Base-by-base conservation (phyloP, 2,113 vertebrate species). In the Phoenicopterus ruber region DNA sequence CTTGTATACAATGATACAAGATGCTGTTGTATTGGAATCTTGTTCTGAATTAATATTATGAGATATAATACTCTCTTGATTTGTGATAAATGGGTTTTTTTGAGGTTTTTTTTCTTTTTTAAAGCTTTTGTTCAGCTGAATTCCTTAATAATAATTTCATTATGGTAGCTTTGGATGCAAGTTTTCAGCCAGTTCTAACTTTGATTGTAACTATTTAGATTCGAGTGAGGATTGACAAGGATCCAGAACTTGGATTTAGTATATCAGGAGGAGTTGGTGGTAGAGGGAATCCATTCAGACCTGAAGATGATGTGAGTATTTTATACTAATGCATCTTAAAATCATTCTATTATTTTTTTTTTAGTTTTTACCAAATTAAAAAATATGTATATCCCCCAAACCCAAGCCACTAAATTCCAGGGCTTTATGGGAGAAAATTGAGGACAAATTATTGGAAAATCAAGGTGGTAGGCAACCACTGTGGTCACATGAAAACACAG, bases 181-280 rank as follows among this genome's bases (percentile, higher is more conserved):
- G 34, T 38, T 81, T 71, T 81, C 26, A 61, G 36, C 24, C n/a
- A 72, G 31, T 67, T 73, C 94, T 95, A 79, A 86, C 88, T 89
- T 93, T 96, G 40, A 63, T 66, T 46, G 34, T 90, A 86, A 63
- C 73, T 83, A 97, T 97, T 92, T 98, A 99, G 99, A 97, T 99
- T 83, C 98, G 97, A 74, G 98, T 99, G 94, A 99, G 98, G 95
- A 95, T 99, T 78, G 98, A 99, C 97, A 99, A 99, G 97, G 99
- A 99, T 96, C 99, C 99, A 38, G 99, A 99, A 96, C 98, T 99
- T 95, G 99, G 99, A 91, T 99, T 99, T 98, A 99, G 99, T 97
- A 99, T 99, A 98, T 99, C 99, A 50, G 99, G 99, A 97, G 99
- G 99, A 96, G 97, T 99, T 36, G 99, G 99, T 52, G 99, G 99